Evolutionary conservation across 2,113 vertebrate species (phyloP).

Genomic region (Bufo bufo): DNA sequence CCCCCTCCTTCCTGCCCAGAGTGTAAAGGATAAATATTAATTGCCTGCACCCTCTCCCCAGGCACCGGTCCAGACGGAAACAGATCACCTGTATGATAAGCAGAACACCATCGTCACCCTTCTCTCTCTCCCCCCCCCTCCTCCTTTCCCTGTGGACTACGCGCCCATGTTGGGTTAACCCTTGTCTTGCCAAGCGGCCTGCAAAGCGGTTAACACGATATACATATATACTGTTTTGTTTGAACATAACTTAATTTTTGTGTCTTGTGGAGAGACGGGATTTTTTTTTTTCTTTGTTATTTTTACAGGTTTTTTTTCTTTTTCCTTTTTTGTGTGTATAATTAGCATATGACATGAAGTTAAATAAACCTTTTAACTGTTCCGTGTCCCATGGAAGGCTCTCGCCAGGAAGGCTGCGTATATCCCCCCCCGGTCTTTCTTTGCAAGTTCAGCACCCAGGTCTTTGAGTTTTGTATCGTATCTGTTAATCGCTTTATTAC

Average conservation of each 20-base stretch:
- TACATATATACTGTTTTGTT: slow-evolving; percentile 64
- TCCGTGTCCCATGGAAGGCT: slow-evolving; percentile 74
- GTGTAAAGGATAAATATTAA: slow-evolving; percentile 55
- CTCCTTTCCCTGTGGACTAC: slow-evolving; percentile 50
- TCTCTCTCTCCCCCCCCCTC: neutral
- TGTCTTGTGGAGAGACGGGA: slow-evolving; percentile 69
- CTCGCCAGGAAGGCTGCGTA: slow-evolving; percentile 76
- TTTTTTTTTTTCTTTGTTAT: slow-evolving; percentile 65
- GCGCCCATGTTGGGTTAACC: slow-evolving; percentile 63
- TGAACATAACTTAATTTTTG: slow-evolving; percentile 68
- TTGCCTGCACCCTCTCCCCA: slow-evolving; percentile 69
- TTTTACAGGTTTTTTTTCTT: slow-evolving; percentile 73
- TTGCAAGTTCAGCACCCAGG: slow-evolving; percentile 76
- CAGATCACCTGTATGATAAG: slow-evolving; percentile 62
- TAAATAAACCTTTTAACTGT: slow-evolving; percentile 71
- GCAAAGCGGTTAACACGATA: slow-evolving; percentile 63
- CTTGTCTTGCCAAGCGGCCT: slow-evolving; percentile 38
- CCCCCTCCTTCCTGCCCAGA: slow-evolving; percentile 32
- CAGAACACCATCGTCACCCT: slow-evolving; percentile 44
- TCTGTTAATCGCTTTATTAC: slow-evolving; percentile 83
- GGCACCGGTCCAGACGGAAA: slow-evolving; percentile 66
- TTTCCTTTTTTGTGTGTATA: slow-evolving; percentile 65
- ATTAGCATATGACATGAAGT: slow-evolving; percentile 67
- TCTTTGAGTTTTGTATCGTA: slow-evolving; percentile 80
- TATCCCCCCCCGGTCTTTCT: slow-evolving; percentile 66